Evolutionary conservation across 2,888 invertebrate genomes (phyloP), one percentile per base, ranked within the genome.

Genomic region (Yponomeuta sedellus): DNA sequence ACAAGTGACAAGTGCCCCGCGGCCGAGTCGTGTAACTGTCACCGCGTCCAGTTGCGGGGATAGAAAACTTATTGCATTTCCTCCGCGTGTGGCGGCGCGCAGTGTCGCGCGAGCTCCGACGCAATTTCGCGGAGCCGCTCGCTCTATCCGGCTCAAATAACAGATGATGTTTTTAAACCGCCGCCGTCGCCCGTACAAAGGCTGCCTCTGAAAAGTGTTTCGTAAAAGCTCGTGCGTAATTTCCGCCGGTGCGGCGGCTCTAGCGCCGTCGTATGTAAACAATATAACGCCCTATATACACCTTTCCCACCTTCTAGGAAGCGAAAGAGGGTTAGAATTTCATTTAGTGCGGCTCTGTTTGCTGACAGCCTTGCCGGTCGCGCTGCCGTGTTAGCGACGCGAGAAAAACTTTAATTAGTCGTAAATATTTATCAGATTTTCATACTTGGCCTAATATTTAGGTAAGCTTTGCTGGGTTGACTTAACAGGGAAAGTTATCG

Each of bases 141-240:
- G 44, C 44, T 52, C 16, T 52, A 52, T 52, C 44, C 44, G 44
- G 44, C 44, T 52, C 44, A 52, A 52, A 52, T 52, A 52, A 52
- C 44, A 52, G 44, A 52, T 52, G 44, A 16, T 52, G 44, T 59
- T 59, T 59, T 59, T 25, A 59, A 59, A 59, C 20, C 59, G 22
- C 20, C 59, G 22, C 22, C 12, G 44, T 59, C 44, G 16, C 59
- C 11, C 20, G 22, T 8, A 20, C 25, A 59, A 59, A 59, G 59
- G 59, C 59, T 59, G 19, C 59, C 25, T 59, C 25, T 59, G 25
- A 59, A 59, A 59, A 20, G 59, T 22, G 20, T 59, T 59, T 25
- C 20, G 59, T 59, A 22, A 59, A 59, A 59, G 59, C 59, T 25
- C 59, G 59, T 59, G 59, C 59, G 59, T 59, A 59, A 59, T 59